Percentiles rank a stretch among this genome's conserved stretches.
phyloP scores from a whole-genome alignment of 2,113 vertebrate genomes.

The Engraulis encrasicolus region DNA sequence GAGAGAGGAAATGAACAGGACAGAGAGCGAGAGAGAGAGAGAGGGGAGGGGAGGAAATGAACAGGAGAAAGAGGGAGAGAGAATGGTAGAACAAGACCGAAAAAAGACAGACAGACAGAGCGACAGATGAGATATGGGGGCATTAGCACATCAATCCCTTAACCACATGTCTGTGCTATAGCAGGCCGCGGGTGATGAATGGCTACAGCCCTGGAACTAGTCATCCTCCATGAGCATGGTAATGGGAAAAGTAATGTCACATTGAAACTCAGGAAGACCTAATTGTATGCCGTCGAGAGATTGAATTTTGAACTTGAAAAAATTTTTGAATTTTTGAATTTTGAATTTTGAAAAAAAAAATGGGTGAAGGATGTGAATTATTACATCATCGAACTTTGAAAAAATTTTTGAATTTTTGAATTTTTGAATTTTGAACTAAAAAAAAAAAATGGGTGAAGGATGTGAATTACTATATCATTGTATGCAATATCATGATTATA shows the following conservation, averaged over 20 bases:
- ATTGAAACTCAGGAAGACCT: not conserved
- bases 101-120: too few relatives aligned
- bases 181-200: not conserved
- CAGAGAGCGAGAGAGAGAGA: not conserved
- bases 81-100: too few relatives aligned
- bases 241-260: not conserved
- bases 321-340: too few relatives aligned
- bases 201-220: not conserved
- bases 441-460: not conserved
- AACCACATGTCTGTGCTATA: not conserved
- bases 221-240: not conserved
- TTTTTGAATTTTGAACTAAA: too few relatives aligned
- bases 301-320: too few relatives aligned
- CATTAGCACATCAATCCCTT: constrained; percentile 16
- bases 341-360: too few relatives aligned
- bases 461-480: not conserved
- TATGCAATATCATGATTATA: not conserved
- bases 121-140: not conserved
- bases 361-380: not conserved
- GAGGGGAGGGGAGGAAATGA: not conserved
- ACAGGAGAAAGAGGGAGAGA: not conserved
- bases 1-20: too few relatives aligned
- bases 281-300: not conserved
- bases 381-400: not conserved
- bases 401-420: too few relatives aligned